Base-by-base conservation (phyloP, 1,140 invertebrate species). In the Meloidogyne floridensis region DNA sequence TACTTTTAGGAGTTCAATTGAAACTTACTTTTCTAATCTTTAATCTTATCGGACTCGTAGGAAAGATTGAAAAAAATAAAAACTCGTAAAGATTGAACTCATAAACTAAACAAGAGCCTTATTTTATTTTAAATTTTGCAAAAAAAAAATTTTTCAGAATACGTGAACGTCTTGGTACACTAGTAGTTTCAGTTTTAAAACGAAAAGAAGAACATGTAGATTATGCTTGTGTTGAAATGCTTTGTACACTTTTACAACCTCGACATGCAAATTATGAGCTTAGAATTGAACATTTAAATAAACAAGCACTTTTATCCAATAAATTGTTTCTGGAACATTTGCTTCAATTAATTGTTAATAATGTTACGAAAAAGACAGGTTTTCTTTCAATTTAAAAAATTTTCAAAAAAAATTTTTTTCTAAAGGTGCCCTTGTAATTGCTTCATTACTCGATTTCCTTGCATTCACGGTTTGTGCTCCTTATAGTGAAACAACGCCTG, bases 391-490 rank as follows among this genome's bases (percentile, higher is more conserved):
- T n/a, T n/a, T 51, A 32, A 13, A 5, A 13, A 20, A n/a, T 56
- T 3, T 51, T 32, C 3, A 11, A 10, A 8, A 91, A 59, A 87
- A 95, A 94, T 93, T 93, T 86, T 93, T 93, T 88, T 94, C 91
- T 59, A 93, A 93, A 47, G 93, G 93, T 47, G 93, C 93, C 65
- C 87, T 93, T 15, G 92, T 94, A 20, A 93, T 94, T 71, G 91
- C 93, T 20, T 95, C 96, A 56, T 97, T 99, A 95, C 92, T 99
- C 87, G 98, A 99, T 91, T 97, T 99, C 89, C 92, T 99, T 82
- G 99, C 97, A n/a, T 99, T 97, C 92, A 94, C 96, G 7, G 92
- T 99, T 10, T 99, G 97, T 92, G 95, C 97, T 81, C 98, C 98
- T 32, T 99, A 98, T 91, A 97, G 95, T 90, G 98, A 99, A 92